These are phyloP conservation scores for Gymnorhina tibicen DNA, from an alignment of 2,113 vertebrate species.

Conservation along the genomic window DNA sequence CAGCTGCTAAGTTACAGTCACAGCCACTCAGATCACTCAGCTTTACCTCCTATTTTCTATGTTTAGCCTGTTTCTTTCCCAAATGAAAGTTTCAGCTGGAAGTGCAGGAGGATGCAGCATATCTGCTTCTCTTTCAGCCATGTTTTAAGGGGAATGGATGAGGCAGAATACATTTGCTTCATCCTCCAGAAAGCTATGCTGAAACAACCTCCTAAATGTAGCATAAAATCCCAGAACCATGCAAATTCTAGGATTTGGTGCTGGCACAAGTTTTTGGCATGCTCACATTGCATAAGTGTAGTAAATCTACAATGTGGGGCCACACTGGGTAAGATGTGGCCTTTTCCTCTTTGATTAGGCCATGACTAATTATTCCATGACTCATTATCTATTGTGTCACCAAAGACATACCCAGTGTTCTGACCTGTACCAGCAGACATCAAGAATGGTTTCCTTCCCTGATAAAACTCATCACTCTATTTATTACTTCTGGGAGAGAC, in stretches of 20 bases:
- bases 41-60: background rate
- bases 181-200: background rate
- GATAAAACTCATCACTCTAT: background rate
- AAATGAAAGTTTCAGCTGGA: background rate
- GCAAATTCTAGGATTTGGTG: background rate
- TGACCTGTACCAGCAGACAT: background rate
- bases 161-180: background rate
- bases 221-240: background rate
- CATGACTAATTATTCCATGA: background rate
- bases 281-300: background rate
- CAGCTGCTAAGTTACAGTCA: background rate
- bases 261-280: background rate
- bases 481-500: background rate
- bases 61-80: background rate
- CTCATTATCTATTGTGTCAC: background rate
- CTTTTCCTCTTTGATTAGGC: background rate
- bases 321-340: background rate
- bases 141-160: background rate
- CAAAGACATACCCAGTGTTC: background rate
- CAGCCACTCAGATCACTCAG: background rate
- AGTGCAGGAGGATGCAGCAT: background rate
- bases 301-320: background rate
- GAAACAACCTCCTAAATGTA: background rate
- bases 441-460: background rate
- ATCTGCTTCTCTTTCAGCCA: background rate